Evolutionary conservation across 2,888 invertebrate genomes (phyloP), one percentile per base, ranked within the genome.

Genomic region (Eupithecia dodoneata): DNA sequence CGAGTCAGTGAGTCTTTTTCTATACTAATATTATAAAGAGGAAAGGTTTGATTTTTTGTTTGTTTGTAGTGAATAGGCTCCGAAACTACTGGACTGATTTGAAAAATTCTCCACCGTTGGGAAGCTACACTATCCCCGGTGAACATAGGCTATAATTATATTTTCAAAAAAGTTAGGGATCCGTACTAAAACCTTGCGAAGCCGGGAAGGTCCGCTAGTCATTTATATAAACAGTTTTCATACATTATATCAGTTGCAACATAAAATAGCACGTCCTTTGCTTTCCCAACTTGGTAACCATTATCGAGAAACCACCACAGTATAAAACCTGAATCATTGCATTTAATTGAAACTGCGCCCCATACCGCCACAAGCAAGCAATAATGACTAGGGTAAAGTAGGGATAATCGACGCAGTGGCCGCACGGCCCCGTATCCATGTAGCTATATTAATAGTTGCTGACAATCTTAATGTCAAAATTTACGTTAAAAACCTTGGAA

Each of bases 261-360:
- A 65, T 5, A 65, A 41, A 65, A 66, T 66, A 30, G n/a, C 13
- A 30, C 66, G 65, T 66, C 7, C 55, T 3, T 59, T 59, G 3
- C 59, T 10, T 9, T 10, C 59, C 7, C 9, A 59, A 10, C 30
- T 63, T 30, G 63, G 30, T 12, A 10, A 18, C 63, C 63, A 63
- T 30, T 30, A 30, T 30, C 30, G 63, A 66, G 66, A 42, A 66
- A 42, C 41, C 42, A 42, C 42, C 9, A 18, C n/a, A 67, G 44
- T n/a, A 67, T 67, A 9, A n/a, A 69, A n/a, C 18, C 70, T 7
- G 70, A 49, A 71, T n/a, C 66, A 73, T 42, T 71, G 49, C 71
- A 66, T 75, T 71, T 47, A 70, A 71, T 75, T 71, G 49, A 75
- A 71, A 65, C 71, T 63, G 63, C n/a, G 49, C 49, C 47, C 74